phyloP scores from a whole-genome alignment of 2,113 vertebrate species.

The Oplegnathus fasciatus region DNA sequence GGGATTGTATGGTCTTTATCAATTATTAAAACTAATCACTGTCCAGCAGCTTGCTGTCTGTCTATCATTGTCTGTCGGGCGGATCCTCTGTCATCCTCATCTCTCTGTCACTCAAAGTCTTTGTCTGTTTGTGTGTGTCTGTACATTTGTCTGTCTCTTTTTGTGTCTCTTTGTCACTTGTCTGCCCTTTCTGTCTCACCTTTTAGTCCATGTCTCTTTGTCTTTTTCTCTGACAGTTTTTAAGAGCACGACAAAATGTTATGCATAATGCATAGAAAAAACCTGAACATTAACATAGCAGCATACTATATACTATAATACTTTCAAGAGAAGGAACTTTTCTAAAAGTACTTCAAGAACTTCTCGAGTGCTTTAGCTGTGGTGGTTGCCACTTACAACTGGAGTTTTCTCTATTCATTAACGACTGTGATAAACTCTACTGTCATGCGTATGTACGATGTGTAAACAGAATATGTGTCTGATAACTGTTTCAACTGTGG shows the following conservation, averaged over 20 bases:
- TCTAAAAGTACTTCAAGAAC: neutral
- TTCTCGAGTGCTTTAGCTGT: neutral
- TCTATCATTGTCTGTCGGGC: constrained; percentile 43
- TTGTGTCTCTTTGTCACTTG: neutral
- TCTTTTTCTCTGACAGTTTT: constrained; percentile 8
- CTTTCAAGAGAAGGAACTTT: neutral
- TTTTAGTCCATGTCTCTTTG: neutral
- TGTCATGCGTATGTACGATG: neutral
- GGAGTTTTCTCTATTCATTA: neutral
- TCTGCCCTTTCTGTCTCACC: neutral
- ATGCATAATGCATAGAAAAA: neutral
- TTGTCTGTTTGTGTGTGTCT: constrained; percentile 5
- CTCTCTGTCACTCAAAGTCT: constrained; percentile 30
- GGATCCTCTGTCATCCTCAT: constrained; percentile 15
- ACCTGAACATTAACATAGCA: neutral
- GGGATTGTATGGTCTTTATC: constrained; percentile 76
- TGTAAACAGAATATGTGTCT: neutral
- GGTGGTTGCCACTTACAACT: neutral
- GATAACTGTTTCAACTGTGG: constrained; percentile 1
- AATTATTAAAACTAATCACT: constrained; percentile 82
- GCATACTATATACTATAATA: neutral
- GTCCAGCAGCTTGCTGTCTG: constrained; percentile 56
- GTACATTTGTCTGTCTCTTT: constrained; percentile 24
- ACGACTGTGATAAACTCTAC: neutral
- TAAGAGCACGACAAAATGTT: neutral